These are phyloP conservation scores for Archilochus colubris DNA, from an alignment of 2,113 vertebrate genomes.

Conservation along the genomic window DNA sequence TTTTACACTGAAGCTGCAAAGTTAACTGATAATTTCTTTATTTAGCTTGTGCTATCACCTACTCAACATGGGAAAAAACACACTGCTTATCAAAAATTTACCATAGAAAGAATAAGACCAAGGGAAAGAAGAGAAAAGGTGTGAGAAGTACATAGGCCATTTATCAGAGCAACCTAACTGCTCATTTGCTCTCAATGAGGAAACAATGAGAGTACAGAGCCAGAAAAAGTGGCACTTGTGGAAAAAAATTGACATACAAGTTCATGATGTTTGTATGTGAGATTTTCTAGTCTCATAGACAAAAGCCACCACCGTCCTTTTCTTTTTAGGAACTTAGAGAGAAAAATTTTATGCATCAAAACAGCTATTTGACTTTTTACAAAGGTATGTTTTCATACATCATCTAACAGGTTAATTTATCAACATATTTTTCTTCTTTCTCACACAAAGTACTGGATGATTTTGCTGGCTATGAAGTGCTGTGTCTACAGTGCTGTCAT, in stretches of 20 bases:
- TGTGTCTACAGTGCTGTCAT: not conserved
- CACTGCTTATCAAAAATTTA: not conserved
- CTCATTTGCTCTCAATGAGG: not conserved
- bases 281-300: not conserved
- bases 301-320: not conserved
- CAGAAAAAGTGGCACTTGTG: not conserved
- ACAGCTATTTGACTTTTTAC: not conserved
- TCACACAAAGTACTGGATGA: not conserved
- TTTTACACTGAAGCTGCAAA: not conserved
- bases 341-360: not conserved
- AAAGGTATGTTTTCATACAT: not conserved
- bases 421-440: not conserved
- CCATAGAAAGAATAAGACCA: not conserved
- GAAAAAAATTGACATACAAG: not conserved
- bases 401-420: not conserved
- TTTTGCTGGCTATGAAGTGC: not conserved
- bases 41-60: not conserved
- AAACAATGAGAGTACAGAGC: not conserved
- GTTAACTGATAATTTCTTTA: slow-evolving; percentile 18
- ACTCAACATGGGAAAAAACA: not conserved
- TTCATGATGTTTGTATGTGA: not conserved
- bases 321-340: not conserved
- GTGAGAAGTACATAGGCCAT: not conserved
- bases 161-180: not conserved
- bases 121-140: not conserved